A percentile compares a stretch with the other conserved stretches of the same genome.
These are phyloP conservation scores for Motacilla alba DNA, from an alignment of 2,113 vertebrate species.

Conservation along the genomic window DNA sequence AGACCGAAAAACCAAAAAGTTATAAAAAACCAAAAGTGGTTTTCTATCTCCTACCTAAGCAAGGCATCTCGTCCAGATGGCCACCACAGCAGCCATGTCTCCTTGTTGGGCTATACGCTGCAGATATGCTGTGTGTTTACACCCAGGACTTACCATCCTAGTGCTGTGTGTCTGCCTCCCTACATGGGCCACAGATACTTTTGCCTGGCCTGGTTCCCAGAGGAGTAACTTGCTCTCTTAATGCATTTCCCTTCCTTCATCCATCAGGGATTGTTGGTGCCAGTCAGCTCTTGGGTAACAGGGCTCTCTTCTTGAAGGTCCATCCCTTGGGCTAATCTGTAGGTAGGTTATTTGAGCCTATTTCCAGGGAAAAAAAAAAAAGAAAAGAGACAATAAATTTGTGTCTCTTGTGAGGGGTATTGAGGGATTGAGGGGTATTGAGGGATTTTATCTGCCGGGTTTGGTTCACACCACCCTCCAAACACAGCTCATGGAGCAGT, in stretches of 20 bases:
- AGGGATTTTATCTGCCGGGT: not conserved
- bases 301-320: not conserved
- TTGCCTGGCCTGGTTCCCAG: not conserved
- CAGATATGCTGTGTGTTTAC: not conserved
- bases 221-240: not conserved
- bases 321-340: not conserved
- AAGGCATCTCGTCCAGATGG: not conserved
- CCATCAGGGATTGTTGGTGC: too few species aligned
- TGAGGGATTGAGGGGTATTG: not conserved
- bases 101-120: not conserved
- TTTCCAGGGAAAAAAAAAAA: not conserved
- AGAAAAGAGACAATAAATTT: not conserved
- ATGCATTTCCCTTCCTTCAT: not conserved
- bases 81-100: not conserved
- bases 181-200: not conserved
- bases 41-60: not conserved
- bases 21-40: not conserved
- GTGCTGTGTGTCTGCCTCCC: accelerated
- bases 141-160: not conserved
- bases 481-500: not conserved
- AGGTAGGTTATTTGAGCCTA: not conserved
- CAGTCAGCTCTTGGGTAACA: not conserved
- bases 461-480: not conserved
- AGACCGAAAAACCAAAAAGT: not conserved
- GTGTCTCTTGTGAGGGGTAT: accelerated